phyloP scores from a whole-genome alignment of 2,113 vertebrate species.

The Grammomys dolichurus region DNA sequence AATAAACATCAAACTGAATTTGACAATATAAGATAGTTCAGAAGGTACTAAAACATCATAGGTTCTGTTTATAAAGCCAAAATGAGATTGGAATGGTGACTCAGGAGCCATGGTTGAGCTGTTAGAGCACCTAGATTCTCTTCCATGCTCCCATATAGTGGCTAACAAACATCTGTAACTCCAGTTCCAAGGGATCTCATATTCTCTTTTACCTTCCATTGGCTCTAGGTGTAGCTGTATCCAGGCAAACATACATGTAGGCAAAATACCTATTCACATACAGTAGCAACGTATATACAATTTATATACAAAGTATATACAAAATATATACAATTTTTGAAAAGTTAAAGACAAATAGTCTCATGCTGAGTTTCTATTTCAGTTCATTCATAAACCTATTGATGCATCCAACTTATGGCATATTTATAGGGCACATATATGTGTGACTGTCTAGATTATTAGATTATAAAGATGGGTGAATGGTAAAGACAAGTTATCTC shows the following conservation, averaged over 20 bases:
- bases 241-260: background rate
- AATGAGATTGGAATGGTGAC: background rate
- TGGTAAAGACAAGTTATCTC: background rate
- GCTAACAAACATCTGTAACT: background rate
- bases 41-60: background rate
- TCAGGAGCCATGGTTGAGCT: background rate
- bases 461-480: background rate
- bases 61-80: background rate
- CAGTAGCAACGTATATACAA: background rate
- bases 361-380: background rate
- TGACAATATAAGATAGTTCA: background rate
- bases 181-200: background rate
- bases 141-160: background rate
- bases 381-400: background rate
- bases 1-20: background rate
- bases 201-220: background rate
- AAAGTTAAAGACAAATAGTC: background rate
- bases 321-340: background rate
- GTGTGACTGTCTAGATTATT: background rate
- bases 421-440: background rate
- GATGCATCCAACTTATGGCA: background rate
- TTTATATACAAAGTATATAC: too few relatives aligned
- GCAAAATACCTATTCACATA: background rate
- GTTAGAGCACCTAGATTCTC: background rate
- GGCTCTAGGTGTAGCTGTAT: background rate